Conservation (phyloP, 2,888 invertebrate species). For the Galerucella pusilla region DNA sequence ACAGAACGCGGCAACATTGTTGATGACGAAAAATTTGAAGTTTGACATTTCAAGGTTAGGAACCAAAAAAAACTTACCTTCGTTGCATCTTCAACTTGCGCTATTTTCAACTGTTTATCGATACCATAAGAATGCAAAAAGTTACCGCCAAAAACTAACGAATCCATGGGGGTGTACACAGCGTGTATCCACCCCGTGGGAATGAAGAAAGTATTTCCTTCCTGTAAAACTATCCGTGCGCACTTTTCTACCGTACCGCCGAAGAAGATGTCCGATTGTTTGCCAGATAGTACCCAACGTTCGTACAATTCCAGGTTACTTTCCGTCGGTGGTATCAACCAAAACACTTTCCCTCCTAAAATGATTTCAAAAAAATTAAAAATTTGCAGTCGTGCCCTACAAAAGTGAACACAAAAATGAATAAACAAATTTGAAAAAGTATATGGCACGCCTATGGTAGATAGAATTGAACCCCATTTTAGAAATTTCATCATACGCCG, state of each 20-base stretch:
- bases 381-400: neutral
- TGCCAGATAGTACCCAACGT: constrained; percentile 95
- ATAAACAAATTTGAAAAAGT: neutral
- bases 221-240: constrained; percentile 82
- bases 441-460: too few relatives aligned
- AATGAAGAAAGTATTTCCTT: constrained; percentile 96
- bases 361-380: neutral
- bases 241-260: constrained; percentile 96
- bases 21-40: neutral
- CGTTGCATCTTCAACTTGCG: constrained; percentile 93
- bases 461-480: too few relatives aligned
- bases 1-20: neutral
- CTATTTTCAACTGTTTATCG: constrained; percentile 95
- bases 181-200: constrained; percentile 99
- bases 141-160: constrained; percentile 97
- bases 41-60: neutral
- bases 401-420: neutral
- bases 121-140: constrained; percentile 97
- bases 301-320: constrained; percentile 92
- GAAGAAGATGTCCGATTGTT: constrained; percentile 95
- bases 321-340: constrained; percentile 97
- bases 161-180: constrained; percentile 95
- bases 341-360: constrained; percentile 95
- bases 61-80: constrained; percentile 70
- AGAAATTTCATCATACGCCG: too few relatives aligned